Conservation (phyloP, 1,140 invertebrate genomes). For the Galleria mellonella region DNA sequence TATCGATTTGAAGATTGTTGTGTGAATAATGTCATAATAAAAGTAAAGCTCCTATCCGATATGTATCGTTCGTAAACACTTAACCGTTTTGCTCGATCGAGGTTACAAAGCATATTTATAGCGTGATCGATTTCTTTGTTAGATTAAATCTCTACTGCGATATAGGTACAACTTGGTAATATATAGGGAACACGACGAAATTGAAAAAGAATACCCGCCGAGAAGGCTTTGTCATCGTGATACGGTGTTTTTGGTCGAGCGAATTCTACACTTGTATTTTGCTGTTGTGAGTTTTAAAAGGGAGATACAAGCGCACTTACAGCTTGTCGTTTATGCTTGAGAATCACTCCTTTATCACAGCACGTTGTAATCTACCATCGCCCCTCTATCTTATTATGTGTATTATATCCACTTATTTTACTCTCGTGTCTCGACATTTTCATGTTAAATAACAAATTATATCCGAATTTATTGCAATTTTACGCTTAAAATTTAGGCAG, state of each 20-base stretch:
- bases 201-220: conserved; percentile 4
- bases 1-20: too few species aligned
- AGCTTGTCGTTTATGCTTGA: conserved; percentile 13
- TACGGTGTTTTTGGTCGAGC: not conserved
- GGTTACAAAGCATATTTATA: not conserved
- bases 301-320: conserved; percentile 3
- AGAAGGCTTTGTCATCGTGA: not conserved
- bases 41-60: too few species aligned
- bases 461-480: too few species aligned
- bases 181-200: not conserved
- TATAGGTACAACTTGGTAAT: not conserved
- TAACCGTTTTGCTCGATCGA: too few species aligned
- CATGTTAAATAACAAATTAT: too few species aligned
- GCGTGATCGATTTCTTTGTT: not conserved
- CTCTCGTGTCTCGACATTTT: too few species aligned
- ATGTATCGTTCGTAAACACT: too few species aligned
- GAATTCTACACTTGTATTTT: conserved; percentile 2
- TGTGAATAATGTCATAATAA: too few species aligned
- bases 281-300: not conserved
- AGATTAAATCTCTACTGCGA: not conserved
- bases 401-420: conserved; percentile 14
- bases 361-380: conserved; percentile 14
- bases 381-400: conserved; percentile 5
- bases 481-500: too few species aligned
- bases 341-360: conserved; percentile 19